Conservation (phyloP, 92 coral and sea anemone species). For the Zoanthus sociatus region DNA sequence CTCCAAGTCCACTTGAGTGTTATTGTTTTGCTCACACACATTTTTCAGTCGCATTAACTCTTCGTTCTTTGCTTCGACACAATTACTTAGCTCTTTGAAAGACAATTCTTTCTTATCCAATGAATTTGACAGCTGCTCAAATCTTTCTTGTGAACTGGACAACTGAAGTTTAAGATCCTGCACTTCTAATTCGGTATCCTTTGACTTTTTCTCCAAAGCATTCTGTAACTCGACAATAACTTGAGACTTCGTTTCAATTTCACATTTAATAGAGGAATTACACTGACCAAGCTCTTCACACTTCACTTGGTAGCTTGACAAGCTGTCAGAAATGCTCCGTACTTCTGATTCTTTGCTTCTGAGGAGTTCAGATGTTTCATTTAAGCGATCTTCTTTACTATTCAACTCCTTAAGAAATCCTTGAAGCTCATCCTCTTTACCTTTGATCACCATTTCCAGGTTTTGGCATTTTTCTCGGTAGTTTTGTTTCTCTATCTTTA, state of each 20-base stretch:
- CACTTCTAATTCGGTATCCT: slow-evolving; percentile 60
- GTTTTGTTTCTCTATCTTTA: slow-evolving; percentile 51
- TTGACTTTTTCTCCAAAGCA: slow-evolving; percentile 46
- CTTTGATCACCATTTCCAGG: slow-evolving; percentile 43
- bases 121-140: slow-evolving; percentile 22
- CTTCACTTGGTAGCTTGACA: slow-evolving; percentile 28
- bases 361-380: slow-evolving; percentile 22
- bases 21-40: neutral
- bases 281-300: slow-evolving; percentile 19
- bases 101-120: slow-evolving; percentile 15
- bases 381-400: slow-evolving; percentile 8
- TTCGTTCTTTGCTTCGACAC: slow-evolving; percentile 4
- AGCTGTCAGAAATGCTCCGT: neutral
- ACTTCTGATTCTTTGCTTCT: slow-evolving; percentile 26
- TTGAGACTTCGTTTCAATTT: slow-evolving; percentile 55
- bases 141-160: slow-evolving; percentile 13
- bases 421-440: slow-evolving; percentile 53
- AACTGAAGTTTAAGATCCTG: slow-evolving; percentile 48
- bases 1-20: neutral
- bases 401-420: neutral
- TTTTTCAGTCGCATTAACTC: slow-evolving; percentile 2
- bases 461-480: slow-evolving; percentile 50
- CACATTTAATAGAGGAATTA: slow-evolving; percentile 8
- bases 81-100: slow-evolving; percentile 4
- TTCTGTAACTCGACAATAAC: slow-evolving; percentile 34